These are phyloP conservation scores for Theristus sp. DNA, from an alignment of 2,888 invertebrate species.

Conservation along the genomic window DNA sequence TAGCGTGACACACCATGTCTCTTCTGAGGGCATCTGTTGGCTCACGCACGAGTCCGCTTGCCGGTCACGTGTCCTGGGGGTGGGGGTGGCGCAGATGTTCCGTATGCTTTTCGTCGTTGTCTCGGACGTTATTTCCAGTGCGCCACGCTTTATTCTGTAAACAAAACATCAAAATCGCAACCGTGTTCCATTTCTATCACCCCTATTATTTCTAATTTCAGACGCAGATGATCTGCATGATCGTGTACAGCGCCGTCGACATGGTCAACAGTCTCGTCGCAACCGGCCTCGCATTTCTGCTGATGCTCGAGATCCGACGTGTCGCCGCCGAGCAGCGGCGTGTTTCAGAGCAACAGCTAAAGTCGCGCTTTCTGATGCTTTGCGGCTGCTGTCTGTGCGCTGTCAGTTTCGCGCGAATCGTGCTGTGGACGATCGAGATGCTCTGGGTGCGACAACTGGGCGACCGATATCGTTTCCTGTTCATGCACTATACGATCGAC, in stretches of 20 bases:
- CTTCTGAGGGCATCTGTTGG: too few relatives aligned
- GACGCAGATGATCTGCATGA: background rate
- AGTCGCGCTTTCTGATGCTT: background rate
- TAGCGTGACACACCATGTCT: too few relatives aligned
- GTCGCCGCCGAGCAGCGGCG: background rate
- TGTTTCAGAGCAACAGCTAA: background rate
- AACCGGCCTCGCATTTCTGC: background rate
- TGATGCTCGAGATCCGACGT: background rate
- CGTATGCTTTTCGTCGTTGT: too few relatives aligned
- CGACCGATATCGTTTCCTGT: background rate
- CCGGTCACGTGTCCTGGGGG: too few relatives aligned
- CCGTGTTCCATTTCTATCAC: too few relatives aligned
- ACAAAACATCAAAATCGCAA: too few relatives aligned
- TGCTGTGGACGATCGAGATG: constrained; percentile 3
- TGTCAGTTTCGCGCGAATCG: background rate
- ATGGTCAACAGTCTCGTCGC: background rate
- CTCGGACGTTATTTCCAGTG: too few relatives aligned
- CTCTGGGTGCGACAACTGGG: background rate
- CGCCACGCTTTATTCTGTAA: too few relatives aligned
- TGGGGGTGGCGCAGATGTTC: too few relatives aligned
- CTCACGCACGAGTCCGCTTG: too few relatives aligned
- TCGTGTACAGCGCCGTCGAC: background rate
- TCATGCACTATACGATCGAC: constrained; percentile 7
- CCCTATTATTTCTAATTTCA: too few relatives aligned
- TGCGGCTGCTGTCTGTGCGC: background rate